A percentile compares a stretch with the other conserved stretches of the same genome.
These are phyloP conservation scores for Caerostris darwini DNA, from an alignment of 1,140 invertebrate species.

Conservation along the genomic window DNA sequence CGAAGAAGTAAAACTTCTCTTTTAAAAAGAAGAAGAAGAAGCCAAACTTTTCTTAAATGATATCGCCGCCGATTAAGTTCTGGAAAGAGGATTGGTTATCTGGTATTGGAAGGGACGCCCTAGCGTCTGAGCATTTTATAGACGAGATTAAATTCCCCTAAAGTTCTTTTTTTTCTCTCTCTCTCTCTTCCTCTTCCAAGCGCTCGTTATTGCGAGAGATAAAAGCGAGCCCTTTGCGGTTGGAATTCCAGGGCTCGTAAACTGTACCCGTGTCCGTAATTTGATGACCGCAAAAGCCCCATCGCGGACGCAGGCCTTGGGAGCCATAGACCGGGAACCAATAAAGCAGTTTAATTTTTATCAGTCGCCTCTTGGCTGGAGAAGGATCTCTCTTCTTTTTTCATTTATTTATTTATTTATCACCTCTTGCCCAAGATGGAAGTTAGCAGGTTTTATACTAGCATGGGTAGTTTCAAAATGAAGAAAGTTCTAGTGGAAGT, in stretches of 20 bases:
- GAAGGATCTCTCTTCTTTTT: not conserved
- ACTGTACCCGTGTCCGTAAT: constrained; percentile 27
- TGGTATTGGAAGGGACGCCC: not conserved
- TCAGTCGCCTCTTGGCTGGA: not conserved
- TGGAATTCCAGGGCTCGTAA: constrained; percentile 13
- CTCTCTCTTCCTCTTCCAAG: not conserved
- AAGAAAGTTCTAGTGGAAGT: too few relatives aligned
- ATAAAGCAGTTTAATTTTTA: constrained; percentile 39
- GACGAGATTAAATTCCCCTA: constrained; percentile 3
- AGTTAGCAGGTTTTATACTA: too few relatives aligned
- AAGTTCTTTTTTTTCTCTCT: not conserved
- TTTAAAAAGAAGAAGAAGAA: not conserved
- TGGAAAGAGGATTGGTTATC: not conserved
- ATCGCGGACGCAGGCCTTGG: not conserved
- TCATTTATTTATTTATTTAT: not conserved
- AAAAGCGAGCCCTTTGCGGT: constrained; percentile 4
- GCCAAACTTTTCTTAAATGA: not conserved
- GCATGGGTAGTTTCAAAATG: too few relatives aligned
- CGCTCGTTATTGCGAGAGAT: constrained; percentile 27
- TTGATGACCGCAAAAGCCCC: constrained; percentile 33
- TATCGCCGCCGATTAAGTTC: not conserved
- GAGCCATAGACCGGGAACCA: not conserved
- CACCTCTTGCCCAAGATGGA: not conserved
- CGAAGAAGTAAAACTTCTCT: not conserved
- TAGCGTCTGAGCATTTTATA: not conserved